Base-by-base conservation (phyloP, 2,113 vertebrate species). In the Dipodomys spectabilis region DNA sequence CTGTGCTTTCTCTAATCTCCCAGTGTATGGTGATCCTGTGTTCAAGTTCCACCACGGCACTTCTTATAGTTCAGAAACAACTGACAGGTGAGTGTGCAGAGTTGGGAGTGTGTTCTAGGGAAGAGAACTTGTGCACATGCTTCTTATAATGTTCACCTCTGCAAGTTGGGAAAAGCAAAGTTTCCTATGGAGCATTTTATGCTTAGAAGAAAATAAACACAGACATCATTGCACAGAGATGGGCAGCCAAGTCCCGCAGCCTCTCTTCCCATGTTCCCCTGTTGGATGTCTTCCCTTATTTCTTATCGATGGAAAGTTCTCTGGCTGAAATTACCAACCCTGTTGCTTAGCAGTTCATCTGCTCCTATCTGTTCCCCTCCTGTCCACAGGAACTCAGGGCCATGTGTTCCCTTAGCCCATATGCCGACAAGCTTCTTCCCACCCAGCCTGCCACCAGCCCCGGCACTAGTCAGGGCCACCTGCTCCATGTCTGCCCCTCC, bases 271-370 rank as follows among this genome's bases (percentile, higher is more conserved):
- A 0, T 71, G 74, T 69, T 84, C 68, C 60, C 87, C 72, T 0
- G 0, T 65, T 96, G 97, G 96, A 94, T 86, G 90, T 72, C 23
- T 95, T 95, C 93, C 96, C 90, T 90, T 90, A 85, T 85, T 96
- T 95, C 94, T 96, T 96, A 95, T 97, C 64, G 0, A 79, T 94
- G 90, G 53, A 93, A 96, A 96, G 93, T 96, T 97, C 92, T 65
- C 94, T 78, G 90, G 86, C 90, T 97, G 90, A 93, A 97, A 94
- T 94, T 86, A 95, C 74, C 94, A 96, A 65, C 85, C 88, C 86
- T 97, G 96, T 97, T 96, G 97, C 95, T 96, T 97, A 96, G 97
- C 97, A 96, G 96, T 96, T 97, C 95, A 95, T 96, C 96, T 97
- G 96, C 94, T 96, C 85, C 65, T 45, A 81, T 82, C 84, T 95